Conservation (phyloP, 2,888 invertebrate species). For the Chalcosyrphus nemorum region DNA sequence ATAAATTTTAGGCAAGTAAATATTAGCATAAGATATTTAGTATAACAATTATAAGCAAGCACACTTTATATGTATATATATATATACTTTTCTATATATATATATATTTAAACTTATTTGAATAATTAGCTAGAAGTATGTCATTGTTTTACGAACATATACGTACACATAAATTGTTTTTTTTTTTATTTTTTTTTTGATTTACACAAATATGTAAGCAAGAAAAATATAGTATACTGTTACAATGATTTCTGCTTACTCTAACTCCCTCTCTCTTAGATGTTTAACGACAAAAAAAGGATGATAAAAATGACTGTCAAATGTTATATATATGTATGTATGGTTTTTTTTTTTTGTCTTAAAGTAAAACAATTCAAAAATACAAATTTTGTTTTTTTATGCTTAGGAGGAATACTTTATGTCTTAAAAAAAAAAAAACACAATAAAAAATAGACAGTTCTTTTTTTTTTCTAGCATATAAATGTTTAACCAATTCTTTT, state of each 20-base stretch:
- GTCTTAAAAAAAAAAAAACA: not conserved
- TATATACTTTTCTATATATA: constrained; percentile 15
- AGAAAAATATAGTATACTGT: not conserved
- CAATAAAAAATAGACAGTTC: constrained; percentile 8
- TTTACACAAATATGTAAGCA: constrained; percentile 9
- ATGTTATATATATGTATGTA: not conserved
- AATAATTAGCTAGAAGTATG: constrained; percentile 39
- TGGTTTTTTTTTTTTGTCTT: not conserved
- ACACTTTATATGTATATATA: constrained; percentile 12
- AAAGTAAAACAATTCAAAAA: not conserved
- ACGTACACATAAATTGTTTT: not conserved
- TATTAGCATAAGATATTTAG: constrained; percentile 20
- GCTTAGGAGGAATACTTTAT: not conserved
- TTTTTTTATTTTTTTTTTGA: not conserved
- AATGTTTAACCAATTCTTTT: constrained; percentile 4
- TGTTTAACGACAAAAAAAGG: not conserved
- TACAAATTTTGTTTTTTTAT: not conserved
- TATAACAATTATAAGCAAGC: constrained; percentile 38
- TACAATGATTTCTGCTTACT: not conserved
- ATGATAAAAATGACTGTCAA: not conserved
- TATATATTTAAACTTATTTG: constrained; percentile 5
- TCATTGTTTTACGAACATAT: constrained; percentile 19
- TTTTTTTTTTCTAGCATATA: not conserved
- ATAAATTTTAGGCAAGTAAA: constrained; percentile 28
- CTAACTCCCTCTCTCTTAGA: not conserved